phyloP scores from a whole-genome alignment of 2,797 vertebrate genomes.

The Columba guinea region DNA sequence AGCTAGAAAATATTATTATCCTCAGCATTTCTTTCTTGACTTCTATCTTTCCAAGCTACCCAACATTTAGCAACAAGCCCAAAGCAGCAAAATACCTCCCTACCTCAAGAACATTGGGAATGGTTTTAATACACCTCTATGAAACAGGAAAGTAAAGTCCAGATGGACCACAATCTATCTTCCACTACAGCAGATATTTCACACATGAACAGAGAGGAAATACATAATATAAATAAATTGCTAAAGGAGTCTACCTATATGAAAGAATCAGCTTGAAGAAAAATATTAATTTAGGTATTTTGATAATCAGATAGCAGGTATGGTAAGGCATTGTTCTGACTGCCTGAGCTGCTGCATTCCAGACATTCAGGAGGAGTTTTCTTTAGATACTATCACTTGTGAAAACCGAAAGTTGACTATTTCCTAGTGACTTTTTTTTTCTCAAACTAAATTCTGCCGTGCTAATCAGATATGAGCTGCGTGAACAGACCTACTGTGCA shows the following conservation, averaged over 20 bases:
- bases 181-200: neutral
- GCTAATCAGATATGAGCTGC: neutral
- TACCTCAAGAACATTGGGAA: neutral
- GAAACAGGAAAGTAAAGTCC: neutral
- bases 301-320: neutral
- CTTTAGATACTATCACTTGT: neutral
- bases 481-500: neutral
- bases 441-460: neutral
- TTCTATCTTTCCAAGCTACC: neutral
- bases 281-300: neutral
- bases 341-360: neutral
- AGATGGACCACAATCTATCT: rapidly evolving
- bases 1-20: neutral
- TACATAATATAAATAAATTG: neutral
- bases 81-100: neutral
- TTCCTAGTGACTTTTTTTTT: neutral
- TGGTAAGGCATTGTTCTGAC: neutral
- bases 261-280: neutral
- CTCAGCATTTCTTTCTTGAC: neutral
- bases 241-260: neutral
- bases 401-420: neutral
- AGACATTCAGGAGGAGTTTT: neutral
- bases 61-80: neutral
- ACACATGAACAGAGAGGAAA: neutral
- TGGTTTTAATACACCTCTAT: neutral